These are phyloP conservation scores for Psittacula derbiana DNA, from an alignment of 2,797 vertebrate species.

Conservation along the genomic window DNA sequence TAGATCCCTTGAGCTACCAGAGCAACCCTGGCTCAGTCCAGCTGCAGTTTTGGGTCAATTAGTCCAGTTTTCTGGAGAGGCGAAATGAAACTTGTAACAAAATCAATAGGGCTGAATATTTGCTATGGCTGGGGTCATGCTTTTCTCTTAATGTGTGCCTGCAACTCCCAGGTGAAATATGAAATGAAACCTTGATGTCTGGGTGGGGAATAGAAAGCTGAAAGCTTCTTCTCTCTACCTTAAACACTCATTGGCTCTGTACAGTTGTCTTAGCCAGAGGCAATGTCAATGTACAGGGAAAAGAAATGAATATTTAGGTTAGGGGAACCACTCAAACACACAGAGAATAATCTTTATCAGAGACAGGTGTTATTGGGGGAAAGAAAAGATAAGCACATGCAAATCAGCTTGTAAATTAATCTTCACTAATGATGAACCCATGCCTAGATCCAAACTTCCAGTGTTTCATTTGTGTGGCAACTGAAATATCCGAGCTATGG, in stretches of 20 bases:
- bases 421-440: slow-evolving; percentile 27
- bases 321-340: not conserved
- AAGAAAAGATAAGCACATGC: not conserved
- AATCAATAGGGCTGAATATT: not conserved
- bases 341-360: slow-evolving; percentile 20
- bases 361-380: not conserved
- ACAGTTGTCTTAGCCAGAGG: slow-evolving; percentile 45
- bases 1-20: not conserved
- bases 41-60: not conserved
- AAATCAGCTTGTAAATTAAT: slow-evolving; percentile 56
- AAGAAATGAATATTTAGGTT: slow-evolving; percentile 48
- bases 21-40: not conserved
- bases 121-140: not conserved
- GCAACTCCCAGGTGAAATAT: not conserved
- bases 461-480: slow-evolving; percentile 28
- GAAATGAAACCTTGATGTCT: not conserved
- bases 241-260: not conserved
- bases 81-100: not conserved
- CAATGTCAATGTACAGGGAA: slow-evolving; percentile 28
- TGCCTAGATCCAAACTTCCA: not conserved
- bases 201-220: not conserved
- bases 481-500: not conserved
- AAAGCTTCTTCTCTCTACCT: not conserved
- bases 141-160: not conserved
- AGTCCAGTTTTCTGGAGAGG: not conserved